Conservation (phyloP, 2,888 invertebrate genomes). For the Aspidapion aeneum region DNA sequence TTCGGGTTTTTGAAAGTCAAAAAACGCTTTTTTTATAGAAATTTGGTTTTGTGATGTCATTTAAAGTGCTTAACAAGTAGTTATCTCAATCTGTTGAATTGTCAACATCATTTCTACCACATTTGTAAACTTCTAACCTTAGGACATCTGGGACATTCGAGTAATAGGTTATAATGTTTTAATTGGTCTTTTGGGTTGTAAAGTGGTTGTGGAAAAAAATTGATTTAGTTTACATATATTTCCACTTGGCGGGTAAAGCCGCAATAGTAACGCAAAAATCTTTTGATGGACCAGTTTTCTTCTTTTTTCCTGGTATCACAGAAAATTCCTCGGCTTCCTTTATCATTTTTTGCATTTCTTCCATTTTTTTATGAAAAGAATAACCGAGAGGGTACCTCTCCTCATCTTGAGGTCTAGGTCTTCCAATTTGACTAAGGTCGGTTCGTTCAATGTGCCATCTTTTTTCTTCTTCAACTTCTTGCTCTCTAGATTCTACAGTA, state of each 20-base stretch:
- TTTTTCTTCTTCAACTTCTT: neutral
- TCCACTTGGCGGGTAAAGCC: neutral
- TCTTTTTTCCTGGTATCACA: neutral
- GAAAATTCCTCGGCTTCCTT: neutral
- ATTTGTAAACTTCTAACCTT: too few species aligned
- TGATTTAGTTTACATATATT: too few species aligned
- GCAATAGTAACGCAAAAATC: neutral
- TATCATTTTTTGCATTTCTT: neutral
- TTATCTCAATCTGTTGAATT: neutral
- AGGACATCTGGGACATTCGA: too few species aligned
- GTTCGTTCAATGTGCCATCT: too few species aligned
- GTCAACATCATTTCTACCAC: neutral
- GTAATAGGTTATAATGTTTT: too few species aligned
- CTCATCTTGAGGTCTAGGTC: too few species aligned
- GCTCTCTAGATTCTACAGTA: neutral
- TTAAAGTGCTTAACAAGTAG: neutral
- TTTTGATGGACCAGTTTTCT: neutral
- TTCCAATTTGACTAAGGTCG: too few species aligned
- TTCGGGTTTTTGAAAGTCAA: neutral
- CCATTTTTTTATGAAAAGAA: neutral
- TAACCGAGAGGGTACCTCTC: too few species aligned
- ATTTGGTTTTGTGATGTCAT: neutral
- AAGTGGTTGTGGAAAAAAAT: too few species aligned
- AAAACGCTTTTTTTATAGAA: neutral
- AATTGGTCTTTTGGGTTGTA: too few species aligned